Percentiles rank a stretch among this genome's conserved stretches.
Evolutionary conservation across 2,888 invertebrate genomes (phyloP).

Genomic region (Prosapia bicincta): DNA sequence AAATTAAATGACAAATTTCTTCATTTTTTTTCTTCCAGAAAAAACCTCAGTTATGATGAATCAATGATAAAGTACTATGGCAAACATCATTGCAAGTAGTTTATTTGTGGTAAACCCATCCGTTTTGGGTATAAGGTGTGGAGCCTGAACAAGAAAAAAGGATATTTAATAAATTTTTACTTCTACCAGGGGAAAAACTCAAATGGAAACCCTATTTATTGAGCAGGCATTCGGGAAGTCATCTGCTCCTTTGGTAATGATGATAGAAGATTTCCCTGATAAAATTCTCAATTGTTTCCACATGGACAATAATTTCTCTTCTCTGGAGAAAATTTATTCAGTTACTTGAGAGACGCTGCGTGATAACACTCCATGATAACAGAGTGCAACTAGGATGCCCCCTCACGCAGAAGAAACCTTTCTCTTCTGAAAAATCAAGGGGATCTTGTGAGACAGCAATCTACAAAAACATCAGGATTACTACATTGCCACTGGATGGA

Average conservation of each 20-base stretch:
- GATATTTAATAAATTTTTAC: conserved; percentile 39
- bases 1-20: conserved; percentile 3
- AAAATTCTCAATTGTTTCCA: too few species aligned
- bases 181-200: conserved; percentile 39
- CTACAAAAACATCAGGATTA: too few species aligned
- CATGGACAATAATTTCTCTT: too few species aligned
- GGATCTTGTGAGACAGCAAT: too few species aligned
- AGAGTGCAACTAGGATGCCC: too few species aligned
- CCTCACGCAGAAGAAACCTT: too few species aligned
- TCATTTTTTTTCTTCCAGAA: neutral
- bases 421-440: too few species aligned
- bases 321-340: too few species aligned
- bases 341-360: too few species aligned
- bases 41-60: conserved; percentile 13
- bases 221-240: conserved; percentile 39
- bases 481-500: too few species aligned
- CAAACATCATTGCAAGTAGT: conserved; percentile 8
- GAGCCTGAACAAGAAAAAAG: too few species aligned
- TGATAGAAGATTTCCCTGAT: conserved; percentile 33
- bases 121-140: conserved; percentile 42
- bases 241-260: conserved; percentile 34
- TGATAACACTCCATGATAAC: too few species aligned
- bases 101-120: conserved; percentile 39
- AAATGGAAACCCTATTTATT: neutral
- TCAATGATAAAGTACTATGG: conserved; percentile 15